These are phyloP conservation scores for Adelphocoris suturalis DNA, from an alignment of 2,888 invertebrate genomes.

Conservation along the genomic window DNA sequence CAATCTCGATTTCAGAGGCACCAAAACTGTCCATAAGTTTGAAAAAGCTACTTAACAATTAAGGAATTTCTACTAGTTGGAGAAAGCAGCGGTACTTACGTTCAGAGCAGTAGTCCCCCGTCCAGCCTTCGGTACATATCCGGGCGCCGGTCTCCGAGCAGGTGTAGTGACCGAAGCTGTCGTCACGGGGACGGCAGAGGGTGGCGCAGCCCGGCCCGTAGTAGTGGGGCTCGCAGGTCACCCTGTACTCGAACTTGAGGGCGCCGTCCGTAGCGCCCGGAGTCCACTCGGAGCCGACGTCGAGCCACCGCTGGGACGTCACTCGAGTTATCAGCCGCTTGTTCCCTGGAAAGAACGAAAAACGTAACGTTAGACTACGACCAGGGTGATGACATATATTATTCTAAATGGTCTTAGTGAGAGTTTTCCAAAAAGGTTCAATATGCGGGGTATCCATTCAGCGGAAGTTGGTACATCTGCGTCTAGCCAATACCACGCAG, in stretches of 20 bases:
- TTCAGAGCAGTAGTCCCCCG: slow-evolving; percentile 94
- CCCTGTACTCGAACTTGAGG: slow-evolving; percentile 90
- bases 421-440: too few relatives aligned
- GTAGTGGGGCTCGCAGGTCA: slow-evolving; percentile 92
- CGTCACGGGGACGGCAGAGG: slow-evolving; percentile 93
- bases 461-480: too few relatives aligned
- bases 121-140: slow-evolving; percentile 95
- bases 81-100: slow-evolving; percentile 83
- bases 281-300: slow-evolving; percentile 92
- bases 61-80: too few relatives aligned
- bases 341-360: slow-evolving; percentile 71
- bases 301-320: slow-evolving; percentile 91
- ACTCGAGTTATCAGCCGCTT: slow-evolving; percentile 87
- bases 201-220: slow-evolving; percentile 95
- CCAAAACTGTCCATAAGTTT: too few relatives aligned
- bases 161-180: slow-evolving; percentile 95
- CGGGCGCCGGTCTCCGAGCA: slow-evolving; percentile 93
- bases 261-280: slow-evolving; percentile 87
- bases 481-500: too few relatives aligned
- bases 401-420: too few relatives aligned
- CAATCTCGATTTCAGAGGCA: too few relatives aligned
- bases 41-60: too few relatives aligned
- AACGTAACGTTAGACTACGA: neutral
- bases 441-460: too few relatives aligned
- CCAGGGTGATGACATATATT: too few relatives aligned